phyloP scores from a whole-genome alignment of 2,888 invertebrate species.

The Idaea aversata region DNA sequence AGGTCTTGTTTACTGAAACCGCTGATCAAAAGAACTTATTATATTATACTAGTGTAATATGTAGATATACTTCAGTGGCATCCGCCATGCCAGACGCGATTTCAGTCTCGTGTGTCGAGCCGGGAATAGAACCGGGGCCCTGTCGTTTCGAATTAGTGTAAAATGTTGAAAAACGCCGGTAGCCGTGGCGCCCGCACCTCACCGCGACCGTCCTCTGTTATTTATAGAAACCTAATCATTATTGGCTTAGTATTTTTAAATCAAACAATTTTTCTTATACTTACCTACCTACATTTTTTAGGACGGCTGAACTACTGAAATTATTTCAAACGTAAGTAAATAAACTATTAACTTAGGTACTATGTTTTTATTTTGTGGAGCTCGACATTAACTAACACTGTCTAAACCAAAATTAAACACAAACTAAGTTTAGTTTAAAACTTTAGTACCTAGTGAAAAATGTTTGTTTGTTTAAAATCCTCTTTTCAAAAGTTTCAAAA shows the following conservation, averaged over 20 bases:
- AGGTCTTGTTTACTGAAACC: not conserved
- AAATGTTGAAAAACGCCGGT: slow-evolving; percentile 69
- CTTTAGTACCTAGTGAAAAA: too few species aligned
- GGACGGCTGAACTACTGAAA: not conserved
- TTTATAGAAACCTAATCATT: not conserved
- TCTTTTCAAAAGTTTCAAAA: too few species aligned
- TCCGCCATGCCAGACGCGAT: slow-evolving; percentile 38
- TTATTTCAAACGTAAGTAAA: too few species aligned
- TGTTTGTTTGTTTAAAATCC: too few species aligned
- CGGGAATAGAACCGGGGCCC: slow-evolving; percentile 73
- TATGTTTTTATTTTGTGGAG: too few species aligned
- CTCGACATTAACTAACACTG: too few species aligned
- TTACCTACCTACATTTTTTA: not conserved
- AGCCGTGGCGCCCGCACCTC: slow-evolving; percentile 30
- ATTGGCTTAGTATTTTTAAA: slow-evolving; percentile 9
- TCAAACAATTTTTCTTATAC: not conserved
- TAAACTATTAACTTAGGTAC: too few species aligned
- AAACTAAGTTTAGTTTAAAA: too few species aligned
- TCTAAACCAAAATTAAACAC: too few species aligned
- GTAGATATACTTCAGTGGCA: slow-evolving; percentile 29
- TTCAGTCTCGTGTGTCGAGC: slow-evolving; percentile 37
- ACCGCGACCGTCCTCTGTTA: not conserved
- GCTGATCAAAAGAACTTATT: slow-evolving; percentile 17
- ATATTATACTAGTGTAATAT: slow-evolving; percentile 26
- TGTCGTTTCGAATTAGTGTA: slow-evolving; percentile 74